phyloP scores from a whole-genome alignment of 1,140 invertebrate species.

The Holotrichia oblita region DNA sequence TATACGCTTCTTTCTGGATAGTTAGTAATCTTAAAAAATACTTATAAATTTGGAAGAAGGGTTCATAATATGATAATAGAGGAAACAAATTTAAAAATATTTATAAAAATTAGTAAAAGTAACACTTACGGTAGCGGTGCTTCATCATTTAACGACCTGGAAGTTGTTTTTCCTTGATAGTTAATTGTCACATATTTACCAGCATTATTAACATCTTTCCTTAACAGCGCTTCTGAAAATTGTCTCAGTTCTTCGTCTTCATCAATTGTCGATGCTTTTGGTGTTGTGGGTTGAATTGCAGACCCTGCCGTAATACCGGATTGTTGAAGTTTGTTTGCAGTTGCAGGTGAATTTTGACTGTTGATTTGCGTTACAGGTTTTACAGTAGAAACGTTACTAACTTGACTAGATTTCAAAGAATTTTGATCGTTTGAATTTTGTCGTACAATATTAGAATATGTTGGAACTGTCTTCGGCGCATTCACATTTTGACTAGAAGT shows the following conservation, averaged over 20 bases:
- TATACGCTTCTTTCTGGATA: conserved; percentile 67
- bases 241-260: conserved; percentile 70
- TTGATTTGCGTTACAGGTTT: neutral
- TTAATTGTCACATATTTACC: conserved; percentile 73
- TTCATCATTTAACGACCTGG: conserved; percentile 72
- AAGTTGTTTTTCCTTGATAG: conserved; percentile 75
- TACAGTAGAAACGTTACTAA: neutral
- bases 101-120: too few species aligned
- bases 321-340: neutral
- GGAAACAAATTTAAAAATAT: neutral
- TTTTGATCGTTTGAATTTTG: conserved; percentile 13
- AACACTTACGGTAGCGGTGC: conserved; percentile 77
- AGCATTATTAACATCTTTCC: conserved; percentile 76
- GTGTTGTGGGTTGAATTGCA: neutral
- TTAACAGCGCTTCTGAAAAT: conserved; percentile 75
- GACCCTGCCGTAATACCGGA: neutral
- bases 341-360: neutral
- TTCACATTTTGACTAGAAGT: neutral
- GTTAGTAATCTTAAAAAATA: conserved; percentile 66
- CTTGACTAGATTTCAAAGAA: neutral
- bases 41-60: too few species aligned
- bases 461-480: neutral
- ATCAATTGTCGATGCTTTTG: conserved; percentile 11
- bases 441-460: neutral
- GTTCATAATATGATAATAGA: neutral